Evolutionary conservation across 2,888 invertebrate species (phyloP), one percentile per base, ranked within the genome.

Genomic region (Drosophila parthenogenetica): DNA sequence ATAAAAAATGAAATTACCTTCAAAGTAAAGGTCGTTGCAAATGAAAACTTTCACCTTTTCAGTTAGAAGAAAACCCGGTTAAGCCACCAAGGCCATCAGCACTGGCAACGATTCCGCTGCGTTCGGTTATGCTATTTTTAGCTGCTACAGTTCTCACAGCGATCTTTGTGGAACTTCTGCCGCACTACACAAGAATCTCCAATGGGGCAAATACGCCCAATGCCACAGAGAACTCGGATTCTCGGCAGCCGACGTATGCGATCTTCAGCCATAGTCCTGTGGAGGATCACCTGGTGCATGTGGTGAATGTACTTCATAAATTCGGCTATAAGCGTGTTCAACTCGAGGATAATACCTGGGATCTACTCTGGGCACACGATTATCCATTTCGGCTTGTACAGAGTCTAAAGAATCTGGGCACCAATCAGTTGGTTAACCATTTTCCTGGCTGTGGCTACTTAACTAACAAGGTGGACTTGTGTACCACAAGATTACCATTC

Each of bases 401-500:
- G 5, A 88, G 92, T 46, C 87, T 96, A 35, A 93, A 93, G 64
- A 93, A 93, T 69, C 91, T 98, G 10, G 94, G 94, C 78, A 92
- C 94, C 0, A 93, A 96, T 90, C 98, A 98, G 90, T 95, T 93
- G 91, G 95, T 99, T 0, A 99, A 99, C 50, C 98, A 99, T 90
- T 96, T 98, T 83, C 99, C 99, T 0, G 99, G 98, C 0, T 97
- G 96, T 45, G 98, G 98, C 0, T 98, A 94, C 90, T 95, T 99
- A 54, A 98, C 98, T 0, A 98, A 97, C 89, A 99, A 99, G 93
- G 97, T 96, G 5, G 96, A 96, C 89, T 93, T 99, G 55, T 97
- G 98, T 0, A 97, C 96, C 3, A 95, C 96, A 0, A 92, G 94
- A n/a, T 93, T 96, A 16, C 94, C 94, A 65, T 96, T 96, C 84